Conservation (phyloP, 2,113 vertebrate species). For the Litocranius walleri region DNA sequence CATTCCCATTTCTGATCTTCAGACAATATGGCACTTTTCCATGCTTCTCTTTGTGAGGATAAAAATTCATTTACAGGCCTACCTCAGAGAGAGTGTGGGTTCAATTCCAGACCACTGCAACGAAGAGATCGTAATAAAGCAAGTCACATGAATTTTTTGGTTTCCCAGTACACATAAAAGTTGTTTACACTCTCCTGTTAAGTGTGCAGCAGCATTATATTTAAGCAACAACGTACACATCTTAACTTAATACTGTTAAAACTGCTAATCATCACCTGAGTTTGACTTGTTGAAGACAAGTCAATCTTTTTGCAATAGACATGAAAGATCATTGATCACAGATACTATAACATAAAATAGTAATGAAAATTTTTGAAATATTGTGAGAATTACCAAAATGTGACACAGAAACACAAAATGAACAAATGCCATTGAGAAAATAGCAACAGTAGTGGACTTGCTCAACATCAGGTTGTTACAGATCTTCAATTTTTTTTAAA, state of each 20-base stretch:
- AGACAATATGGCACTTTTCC: neutral
- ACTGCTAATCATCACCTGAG: neutral
- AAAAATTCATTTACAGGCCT: neutral
- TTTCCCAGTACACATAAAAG: neutral
- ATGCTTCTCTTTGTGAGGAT: neutral
- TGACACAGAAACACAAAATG: neutral
- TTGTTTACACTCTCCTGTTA: neutral
- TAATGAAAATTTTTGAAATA: neutral
- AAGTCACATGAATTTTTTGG: neutral
- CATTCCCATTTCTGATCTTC: neutral
- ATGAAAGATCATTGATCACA: neutral
- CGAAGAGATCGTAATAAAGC: neutral
- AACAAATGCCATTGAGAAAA: neutral
- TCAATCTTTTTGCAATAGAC: neutral
- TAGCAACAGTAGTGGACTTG: neutral
- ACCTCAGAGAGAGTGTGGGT: neutral
- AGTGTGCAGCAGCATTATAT: neutral
- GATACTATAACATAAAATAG: neutral
- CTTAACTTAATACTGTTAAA: neutral
- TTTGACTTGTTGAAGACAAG: neutral
- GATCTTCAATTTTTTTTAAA: neutral
- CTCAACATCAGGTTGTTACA: neutral
- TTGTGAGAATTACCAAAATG: neutral
- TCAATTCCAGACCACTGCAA: neutral
- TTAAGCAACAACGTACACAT: neutral